Percentiles rank a stretch among this genome's conserved stretches.
phyloP scores from a whole-genome alignment of 2,888 invertebrate genomes.

The Harmothoe impar region DNA sequence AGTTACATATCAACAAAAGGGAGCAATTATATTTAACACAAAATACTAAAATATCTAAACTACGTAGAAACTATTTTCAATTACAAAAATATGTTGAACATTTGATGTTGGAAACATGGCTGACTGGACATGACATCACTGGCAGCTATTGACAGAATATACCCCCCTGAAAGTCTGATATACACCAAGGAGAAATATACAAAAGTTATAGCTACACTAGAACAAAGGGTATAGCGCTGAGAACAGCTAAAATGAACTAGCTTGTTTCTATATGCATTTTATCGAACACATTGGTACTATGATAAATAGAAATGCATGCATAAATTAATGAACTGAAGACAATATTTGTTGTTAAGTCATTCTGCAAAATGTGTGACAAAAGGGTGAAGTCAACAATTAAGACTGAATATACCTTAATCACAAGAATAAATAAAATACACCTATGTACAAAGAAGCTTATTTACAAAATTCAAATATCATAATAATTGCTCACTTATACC shows the following conservation, averaged over 20 bases:
- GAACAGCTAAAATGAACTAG: neutral
- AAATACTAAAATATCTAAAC: neutral
- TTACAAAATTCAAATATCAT: neutral
- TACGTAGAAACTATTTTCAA: neutral
- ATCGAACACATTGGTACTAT: neutral
- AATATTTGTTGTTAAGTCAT: neutral
- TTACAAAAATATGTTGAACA: neutral
- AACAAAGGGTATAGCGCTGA: no score
- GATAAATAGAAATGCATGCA: neutral
- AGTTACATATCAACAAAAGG: neutral
- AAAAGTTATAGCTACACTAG: no score
- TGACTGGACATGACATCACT: no score
- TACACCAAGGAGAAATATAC: no score
- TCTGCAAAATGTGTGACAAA: neutral
- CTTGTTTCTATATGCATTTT: neutral
- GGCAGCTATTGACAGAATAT: no score
- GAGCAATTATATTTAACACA: neutral
- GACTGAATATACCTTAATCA: neutral
- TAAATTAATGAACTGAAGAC: neutral
- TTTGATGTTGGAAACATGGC: no score
- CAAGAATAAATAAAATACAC: constrained; percentile 26
- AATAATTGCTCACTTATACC: neutral
- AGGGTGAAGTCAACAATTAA: neutral
- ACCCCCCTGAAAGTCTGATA: no score
- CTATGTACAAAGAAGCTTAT: neutral